Evolutionary conservation across 1,140 invertebrate species (phyloP), one percentile per base, ranked within the genome.

Genomic region (silkworm (Bombyx mori)): DNA sequence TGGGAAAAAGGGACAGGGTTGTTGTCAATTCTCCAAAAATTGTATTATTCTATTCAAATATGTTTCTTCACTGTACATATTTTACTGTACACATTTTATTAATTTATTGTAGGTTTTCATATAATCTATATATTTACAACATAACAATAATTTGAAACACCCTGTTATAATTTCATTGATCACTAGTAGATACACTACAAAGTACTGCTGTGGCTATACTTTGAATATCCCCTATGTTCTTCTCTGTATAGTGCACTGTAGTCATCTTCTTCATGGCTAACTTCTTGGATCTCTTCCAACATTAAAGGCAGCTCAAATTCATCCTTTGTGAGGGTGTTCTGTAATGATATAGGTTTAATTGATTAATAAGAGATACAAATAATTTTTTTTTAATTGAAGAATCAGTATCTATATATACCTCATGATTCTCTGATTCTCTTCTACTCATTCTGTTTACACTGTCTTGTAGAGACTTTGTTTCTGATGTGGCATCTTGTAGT

Each of bases 401-500:
- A 10, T 46, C 4, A 1, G 10, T 9, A 51, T 35, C 4, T 42
- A 48, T 47, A 53, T 51, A 46, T 65, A 82, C 76, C 63, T 84
- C 70, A 65, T 76, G 68, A 59, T 68, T 60, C 47, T 77, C 66
- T 44, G 60, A 48, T 56, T 75, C 71, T 63, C 57, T 65, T 56
- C 65, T 75, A 53, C 57, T 78, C 47, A 86, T 62, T 59, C 69
- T 75, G 52, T 70, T 77, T 35, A 87, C 62, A 71, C 70, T 75
- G 18, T 83, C 75, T 65, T 86, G 74, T 44, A 88, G 66, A 45
- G 73, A 75, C 67, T 82, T 78, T 18, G 82, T 84, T 77, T 89
- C 88, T 61, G 79, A 74, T 44, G 81, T 84, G 42, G 85, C 78
- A 80, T 88, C 86, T 70, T 89, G 86, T 55, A 88, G 66, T 56